Percentiles rank a stretch among this genome's conserved stretches.
phyloP scores from a whole-genome alignment of 2,113 vertebrate genomes.

The Shinisaurus crocodilurus region DNA sequence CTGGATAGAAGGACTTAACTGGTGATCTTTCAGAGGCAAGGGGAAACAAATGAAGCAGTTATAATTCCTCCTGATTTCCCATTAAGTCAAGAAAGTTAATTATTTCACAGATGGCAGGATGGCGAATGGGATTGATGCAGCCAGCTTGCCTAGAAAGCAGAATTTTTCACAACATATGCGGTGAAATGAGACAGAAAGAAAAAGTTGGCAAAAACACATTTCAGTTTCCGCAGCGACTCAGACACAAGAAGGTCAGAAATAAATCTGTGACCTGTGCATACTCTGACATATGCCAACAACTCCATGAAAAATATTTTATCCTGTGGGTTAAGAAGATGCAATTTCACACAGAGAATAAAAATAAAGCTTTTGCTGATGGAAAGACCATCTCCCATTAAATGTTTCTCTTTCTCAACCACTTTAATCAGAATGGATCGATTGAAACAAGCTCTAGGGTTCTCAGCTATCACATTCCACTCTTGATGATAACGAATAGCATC shows the following conservation, averaged over 20 bases:
- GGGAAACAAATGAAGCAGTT: conserved; percentile 57
- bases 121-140: conserved; percentile 55
- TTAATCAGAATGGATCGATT: conserved; percentile 49
- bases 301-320: conserved; percentile 37
- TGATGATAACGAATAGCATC: conserved; percentile 16
- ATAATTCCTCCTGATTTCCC: conserved; percentile 59
- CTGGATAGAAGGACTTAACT: conserved; percentile 38
- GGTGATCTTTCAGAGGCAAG: conserved; percentile 44
- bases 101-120: conserved; percentile 85
- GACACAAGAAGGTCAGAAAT: conserved; percentile 60
- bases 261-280: conserved; percentile 49
- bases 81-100: conserved; percentile 85
- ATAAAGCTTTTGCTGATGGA: conserved; percentile 28
- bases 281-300: conserved; percentile 49
- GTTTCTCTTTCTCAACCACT: conserved; percentile 41
- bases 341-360: conserved; percentile 41
- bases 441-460: conserved; percentile 13
- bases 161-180: conserved; percentile 66
- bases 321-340: conserved; percentile 23
- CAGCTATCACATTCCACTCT: conserved; percentile 3
- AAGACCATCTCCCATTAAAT: conserved; percentile 16
- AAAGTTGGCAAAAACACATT: conserved; percentile 65
- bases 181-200: conserved; percentile 70
- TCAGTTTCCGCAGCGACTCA: conserved; percentile 58
- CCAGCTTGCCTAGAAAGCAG: conserved; percentile 69